Conservation (phyloP, 2,888 invertebrate species). For the Aquatica leii region DNA sequence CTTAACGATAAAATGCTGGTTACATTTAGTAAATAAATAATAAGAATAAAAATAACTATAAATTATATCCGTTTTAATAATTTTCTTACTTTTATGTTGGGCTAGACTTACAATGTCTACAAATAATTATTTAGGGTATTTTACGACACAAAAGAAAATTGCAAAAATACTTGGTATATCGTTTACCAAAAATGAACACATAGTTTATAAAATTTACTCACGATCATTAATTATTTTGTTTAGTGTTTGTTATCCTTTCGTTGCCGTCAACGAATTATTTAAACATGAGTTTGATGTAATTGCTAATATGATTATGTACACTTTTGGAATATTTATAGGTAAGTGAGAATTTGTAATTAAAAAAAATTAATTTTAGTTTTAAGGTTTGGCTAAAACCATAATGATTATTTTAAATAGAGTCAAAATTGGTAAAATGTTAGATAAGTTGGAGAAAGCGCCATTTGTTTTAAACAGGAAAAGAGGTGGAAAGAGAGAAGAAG, state of each 20-base stretch:
- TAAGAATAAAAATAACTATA: no score
- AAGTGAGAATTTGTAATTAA: conserved; percentile 6
- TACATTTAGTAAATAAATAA: no score
- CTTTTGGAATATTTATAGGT: conserved; percentile 15
- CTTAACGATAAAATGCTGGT: no score
- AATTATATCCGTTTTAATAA: no score
- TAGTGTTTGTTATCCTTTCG: conserved; percentile 14
- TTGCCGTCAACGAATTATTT: conserved; percentile 19
- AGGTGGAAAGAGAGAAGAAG: conserved; percentile 17
- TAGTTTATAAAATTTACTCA: conserved; percentile 13
- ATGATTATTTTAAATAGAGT: conserved; percentile 1
- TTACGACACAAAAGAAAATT: conserved; percentile 1
- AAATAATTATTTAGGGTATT: neutral
- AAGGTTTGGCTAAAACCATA: neutral
- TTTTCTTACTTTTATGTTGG: no score
- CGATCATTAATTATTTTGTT: neutral
- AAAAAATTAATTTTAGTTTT: neutral
- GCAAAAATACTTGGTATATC: neutral
- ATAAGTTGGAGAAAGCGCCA: conserved; percentile 12
- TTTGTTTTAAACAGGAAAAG: conserved; percentile 11
- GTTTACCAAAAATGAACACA: conserved; percentile 7
- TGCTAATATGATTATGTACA: conserved; percentile 19
- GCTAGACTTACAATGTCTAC: neutral
- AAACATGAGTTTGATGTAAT: conserved; percentile 26
- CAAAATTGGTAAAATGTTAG: conserved; percentile 6